Evolutionary conservation across 2,888 invertebrate species (phyloP).

Genomic region (Ferdinandea cuprea): DNA sequence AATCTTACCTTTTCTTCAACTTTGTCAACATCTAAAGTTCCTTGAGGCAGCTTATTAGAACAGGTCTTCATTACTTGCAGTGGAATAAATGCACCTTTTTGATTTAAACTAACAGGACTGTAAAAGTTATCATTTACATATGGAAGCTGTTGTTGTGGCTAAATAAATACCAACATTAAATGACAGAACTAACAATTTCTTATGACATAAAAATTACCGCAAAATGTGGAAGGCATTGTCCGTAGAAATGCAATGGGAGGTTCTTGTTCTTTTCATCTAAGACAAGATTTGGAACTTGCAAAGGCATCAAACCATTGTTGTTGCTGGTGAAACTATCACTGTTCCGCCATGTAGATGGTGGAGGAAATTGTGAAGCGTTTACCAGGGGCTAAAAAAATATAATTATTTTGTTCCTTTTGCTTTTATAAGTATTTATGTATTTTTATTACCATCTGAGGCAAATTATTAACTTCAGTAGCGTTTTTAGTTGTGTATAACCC

Average conservation of each 20-base stretch:
- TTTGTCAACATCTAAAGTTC: constrained; percentile 21
- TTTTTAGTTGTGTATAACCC: constrained; percentile 26
- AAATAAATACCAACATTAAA: constrained; percentile 20
- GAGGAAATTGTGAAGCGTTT: constrained; percentile 70
- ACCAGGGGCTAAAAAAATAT: constrained; percentile 39
- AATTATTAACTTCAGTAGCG: not conserved
- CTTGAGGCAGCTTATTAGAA: constrained; percentile 33
- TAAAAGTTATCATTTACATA: constrained; percentile 72
- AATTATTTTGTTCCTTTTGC: not conserved
- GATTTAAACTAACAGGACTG: constrained; percentile 74
- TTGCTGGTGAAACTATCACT: constrained; percentile 8
- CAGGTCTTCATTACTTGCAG: constrained; percentile 84
- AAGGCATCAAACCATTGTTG: constrained; percentile 14
- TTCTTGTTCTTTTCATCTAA: constrained; percentile 41
- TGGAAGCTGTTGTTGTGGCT: constrained; percentile 69
- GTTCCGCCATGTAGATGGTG: constrained; percentile 55
- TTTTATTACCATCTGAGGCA: constrained; percentile 7
- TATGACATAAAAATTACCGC: constrained; percentile 32
- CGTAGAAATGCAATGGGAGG: constrained; percentile 54
- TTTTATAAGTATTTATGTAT: too few species aligned
- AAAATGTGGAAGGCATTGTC: constrained; percentile 60
- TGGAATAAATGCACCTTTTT: constrained; percentile 84
- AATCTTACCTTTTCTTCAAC: constrained; percentile 70
- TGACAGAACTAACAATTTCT: not conserved
- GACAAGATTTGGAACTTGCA: constrained; percentile 4